Evolutionary conservation across 2,113 vertebrate genomes (phyloP).

Genomic region (Emydocephalus ijimae): DNA sequence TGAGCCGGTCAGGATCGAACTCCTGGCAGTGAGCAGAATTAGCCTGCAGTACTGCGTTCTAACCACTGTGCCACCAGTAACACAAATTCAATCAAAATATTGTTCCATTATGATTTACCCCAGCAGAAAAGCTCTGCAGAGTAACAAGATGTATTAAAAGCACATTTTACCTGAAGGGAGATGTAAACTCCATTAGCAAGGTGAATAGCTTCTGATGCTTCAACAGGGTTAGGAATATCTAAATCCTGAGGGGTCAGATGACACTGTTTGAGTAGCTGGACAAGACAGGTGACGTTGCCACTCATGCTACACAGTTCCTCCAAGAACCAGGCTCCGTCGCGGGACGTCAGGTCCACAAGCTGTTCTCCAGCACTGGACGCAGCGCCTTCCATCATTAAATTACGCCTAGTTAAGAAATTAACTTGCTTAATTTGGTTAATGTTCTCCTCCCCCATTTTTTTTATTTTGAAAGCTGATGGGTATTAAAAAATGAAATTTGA

Average conservation of each 20-base stretch:
- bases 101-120: neutral
- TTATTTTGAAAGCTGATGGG: neutral
- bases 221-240: slow-evolving; percentile 84
- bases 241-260: slow-evolving; percentile 88
- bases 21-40: neutral
- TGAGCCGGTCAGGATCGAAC: neutral
- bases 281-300: slow-evolving; percentile 87
- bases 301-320: slow-evolving; percentile 98
- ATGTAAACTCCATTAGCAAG: slow-evolving; percentile 92
- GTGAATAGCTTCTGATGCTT: slow-evolving; percentile 87
- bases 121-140: neutral
- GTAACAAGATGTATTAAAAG: neutral
- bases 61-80: neutral
- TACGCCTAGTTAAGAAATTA: slow-evolving; percentile 71
- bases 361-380: slow-evolving; percentile 93
- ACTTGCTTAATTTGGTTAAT: neutral
- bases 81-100: neutral
- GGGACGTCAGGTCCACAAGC: slow-evolving; percentile 89
- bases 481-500: neutral
- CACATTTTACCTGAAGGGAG: slow-evolving; percentile 83
- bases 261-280: slow-evolving; percentile 89
- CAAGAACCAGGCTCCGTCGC: slow-evolving; percentile 96
- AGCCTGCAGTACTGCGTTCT: neutral
- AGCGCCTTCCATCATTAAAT: slow-evolving; percentile 95
- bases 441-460: fast-evolving